A percentile compares a stretch with the other conserved stretches of the same genome.
Evolutionary conservation across 1,140 invertebrate species (phyloP).

Genomic region (Cydia strobilella): DNA sequence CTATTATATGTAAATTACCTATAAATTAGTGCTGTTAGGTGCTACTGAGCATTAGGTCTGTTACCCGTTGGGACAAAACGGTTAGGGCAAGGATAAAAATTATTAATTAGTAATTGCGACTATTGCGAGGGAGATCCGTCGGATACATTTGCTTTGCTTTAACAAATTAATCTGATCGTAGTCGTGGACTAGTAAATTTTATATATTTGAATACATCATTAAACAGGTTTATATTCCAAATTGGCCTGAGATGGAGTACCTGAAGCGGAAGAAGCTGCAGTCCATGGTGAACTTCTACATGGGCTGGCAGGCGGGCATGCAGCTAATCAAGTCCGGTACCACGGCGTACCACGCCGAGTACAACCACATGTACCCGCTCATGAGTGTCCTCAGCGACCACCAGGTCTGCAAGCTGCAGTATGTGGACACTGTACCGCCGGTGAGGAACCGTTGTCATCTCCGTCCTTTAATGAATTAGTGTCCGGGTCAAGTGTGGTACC

Average conservation of each 20-base stretch:
- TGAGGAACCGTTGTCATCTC: conserved; percentile 33
- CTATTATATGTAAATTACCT: too few relatives aligned
- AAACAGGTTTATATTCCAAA: conserved; percentile 45
- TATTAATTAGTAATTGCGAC: too few relatives aligned
- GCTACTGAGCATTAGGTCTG: too few relatives aligned
- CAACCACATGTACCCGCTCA: conserved; percentile 60
- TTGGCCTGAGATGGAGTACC: conserved; percentile 62
- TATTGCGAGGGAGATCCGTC: too few relatives aligned
- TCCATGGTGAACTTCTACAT: conserved; percentile 56
- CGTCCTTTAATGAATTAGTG: too few relatives aligned
- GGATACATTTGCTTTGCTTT: too few relatives aligned
- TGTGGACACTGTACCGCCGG: conserved; percentile 63
- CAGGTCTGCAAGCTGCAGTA: conserved; percentile 63
- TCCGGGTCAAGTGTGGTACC: too few relatives aligned
- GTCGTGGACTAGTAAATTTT: too few relatives aligned
- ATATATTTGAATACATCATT: background rate
- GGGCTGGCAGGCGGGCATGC: conserved; percentile 50
- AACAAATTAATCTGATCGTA: too few relatives aligned
- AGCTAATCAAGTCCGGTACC: conserved; percentile 51
- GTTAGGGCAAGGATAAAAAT: too few relatives aligned
- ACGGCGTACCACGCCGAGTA: conserved; percentile 65
- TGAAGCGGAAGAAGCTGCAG: conserved; percentile 61
- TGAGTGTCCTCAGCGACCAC: conserved; percentile 58
- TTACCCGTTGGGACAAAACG: too few relatives aligned
- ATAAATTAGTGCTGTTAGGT: too few relatives aligned